These are phyloP conservation scores for Spilogale gracilis DNA, from an alignment of 2,113 vertebrate species.

Conservation along the genomic window DNA sequence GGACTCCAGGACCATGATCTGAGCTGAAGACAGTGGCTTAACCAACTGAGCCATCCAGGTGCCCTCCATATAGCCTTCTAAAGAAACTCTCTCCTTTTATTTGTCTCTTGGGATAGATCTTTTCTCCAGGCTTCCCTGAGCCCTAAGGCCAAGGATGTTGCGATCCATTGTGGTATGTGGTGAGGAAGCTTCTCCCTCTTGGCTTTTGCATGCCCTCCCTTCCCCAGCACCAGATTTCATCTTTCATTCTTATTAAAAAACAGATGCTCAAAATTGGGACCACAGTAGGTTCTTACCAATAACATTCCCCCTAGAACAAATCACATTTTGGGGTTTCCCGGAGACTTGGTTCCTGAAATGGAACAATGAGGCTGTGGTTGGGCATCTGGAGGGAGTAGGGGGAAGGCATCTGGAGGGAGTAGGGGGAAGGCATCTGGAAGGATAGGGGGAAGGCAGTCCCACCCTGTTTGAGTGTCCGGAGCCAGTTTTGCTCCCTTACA, in stretches of 20 bases:
- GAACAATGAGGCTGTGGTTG: background rate
- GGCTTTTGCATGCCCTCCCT: background rate
- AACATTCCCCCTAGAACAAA: background rate
- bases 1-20: too few species aligned
- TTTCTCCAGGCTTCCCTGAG: background rate
- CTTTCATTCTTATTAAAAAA: background rate
- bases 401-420: background rate
- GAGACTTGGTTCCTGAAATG: background rate
- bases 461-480: background rate
- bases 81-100: background rate
- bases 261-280: background rate
- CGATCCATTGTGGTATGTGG: fast-evolving
- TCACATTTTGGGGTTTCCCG: background rate
- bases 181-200: background rate
- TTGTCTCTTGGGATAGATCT: background rate
- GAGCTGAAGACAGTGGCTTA: too few species aligned
- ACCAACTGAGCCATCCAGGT: too few species aligned
- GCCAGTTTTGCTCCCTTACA: background rate
- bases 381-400: fast-evolving
- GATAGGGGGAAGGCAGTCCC: background rate
- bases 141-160: background rate
- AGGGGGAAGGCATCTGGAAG: too few species aligned
- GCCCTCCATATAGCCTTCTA: background rate
- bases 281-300: background rate
- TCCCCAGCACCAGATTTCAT: background rate